phyloP scores from a whole-genome alignment of 2,888 invertebrate species.

The Artemia sp. region DNA sequence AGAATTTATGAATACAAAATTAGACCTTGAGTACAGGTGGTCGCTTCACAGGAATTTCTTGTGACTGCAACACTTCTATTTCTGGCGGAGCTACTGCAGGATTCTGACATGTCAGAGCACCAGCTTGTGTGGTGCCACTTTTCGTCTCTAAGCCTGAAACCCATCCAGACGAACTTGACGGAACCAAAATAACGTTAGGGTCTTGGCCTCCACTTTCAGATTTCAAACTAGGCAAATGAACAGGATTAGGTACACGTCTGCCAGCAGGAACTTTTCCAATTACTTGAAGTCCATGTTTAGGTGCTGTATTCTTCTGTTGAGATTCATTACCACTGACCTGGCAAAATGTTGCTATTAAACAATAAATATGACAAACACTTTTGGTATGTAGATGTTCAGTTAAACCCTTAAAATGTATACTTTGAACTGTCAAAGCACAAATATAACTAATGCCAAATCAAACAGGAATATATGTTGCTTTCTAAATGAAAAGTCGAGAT shows the following conservation, averaged over 20 bases:
- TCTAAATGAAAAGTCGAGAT: no score
- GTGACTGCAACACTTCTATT: not conserved
- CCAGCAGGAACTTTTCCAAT: slow-evolving; percentile 97
- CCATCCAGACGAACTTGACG: slow-evolving; percentile 63
- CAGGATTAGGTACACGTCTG: slow-evolving; percentile 79
- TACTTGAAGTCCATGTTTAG: slow-evolving; percentile 99
- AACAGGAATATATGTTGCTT: no score
- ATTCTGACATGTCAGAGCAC: slow-evolving; percentile 26
- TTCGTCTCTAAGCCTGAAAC: slow-evolving; percentile 33
- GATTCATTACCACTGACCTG: slow-evolving; percentile 74
- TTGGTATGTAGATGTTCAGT: no score
- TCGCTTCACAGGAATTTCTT: not conserved
- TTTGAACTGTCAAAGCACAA: no score
- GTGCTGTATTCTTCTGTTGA: slow-evolving; percentile 71
- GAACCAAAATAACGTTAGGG: slow-evolving; percentile 57
- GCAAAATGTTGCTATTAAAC: slow-evolving; percentile 23
- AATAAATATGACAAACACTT: no score
- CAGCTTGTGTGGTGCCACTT: slow-evolving; percentile 29
- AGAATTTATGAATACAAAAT: not conserved
- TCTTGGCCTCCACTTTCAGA: slow-evolving; percentile 50
- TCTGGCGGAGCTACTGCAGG: slow-evolving; percentile 19
- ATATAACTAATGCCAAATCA: no score
- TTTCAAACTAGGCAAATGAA: slow-evolving; percentile 95
- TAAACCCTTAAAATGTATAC: no score
- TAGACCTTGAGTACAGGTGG: not conserved